These are phyloP conservation scores for Protonemura montana DNA, from an alignment of 2,888 invertebrate genomes.

Conservation along the genomic window DNA sequence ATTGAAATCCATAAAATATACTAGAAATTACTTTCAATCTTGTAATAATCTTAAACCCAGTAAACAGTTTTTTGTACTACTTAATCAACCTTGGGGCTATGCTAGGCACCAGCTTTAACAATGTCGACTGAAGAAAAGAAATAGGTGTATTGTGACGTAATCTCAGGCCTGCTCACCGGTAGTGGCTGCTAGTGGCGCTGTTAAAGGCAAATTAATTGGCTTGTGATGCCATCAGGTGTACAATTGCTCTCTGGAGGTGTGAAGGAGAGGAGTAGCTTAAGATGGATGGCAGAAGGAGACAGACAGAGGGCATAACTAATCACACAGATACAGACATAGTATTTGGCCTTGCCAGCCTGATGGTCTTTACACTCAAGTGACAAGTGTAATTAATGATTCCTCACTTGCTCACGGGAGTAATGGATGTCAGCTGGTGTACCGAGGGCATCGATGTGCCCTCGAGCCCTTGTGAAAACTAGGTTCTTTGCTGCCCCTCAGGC, in stretches of 20 bases:
- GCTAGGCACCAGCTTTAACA: slow-evolving; percentile 24
- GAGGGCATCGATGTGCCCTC: not conserved
- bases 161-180: slow-evolving; percentile 8
- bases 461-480: not conserved
- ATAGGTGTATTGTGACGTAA: slow-evolving; percentile 31
- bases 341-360: slow-evolving; percentile 34
- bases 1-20: too few relatives aligned
- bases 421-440: slow-evolving; percentile 26
- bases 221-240: slow-evolving; percentile 32
- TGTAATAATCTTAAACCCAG: not conserved
- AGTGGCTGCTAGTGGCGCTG: slow-evolving; percentile 36
- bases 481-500: not conserved
- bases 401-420: slow-evolving; percentile 47
- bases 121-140: slow-evolving; percentile 33
- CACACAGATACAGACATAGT: slow-evolving; percentile 40
- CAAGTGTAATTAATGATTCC: slow-evolving; percentile 51
- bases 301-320: slow-evolving; percentile 42
- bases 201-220: slow-evolving; percentile 49
- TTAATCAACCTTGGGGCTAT: not conserved
- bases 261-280: slow-evolving; percentile 28
- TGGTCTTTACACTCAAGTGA: slow-evolving; percentile 46
- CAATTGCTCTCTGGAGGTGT: slow-evolving; percentile 37
- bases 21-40: not conserved
- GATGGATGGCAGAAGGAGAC: slow-evolving; percentile 38
- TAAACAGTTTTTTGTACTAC: slow-evolving; percentile 12